A percentile compares a stretch with the other conserved stretches of the same genome.
These are phyloP conservation scores for Scaptomyza cyrtandrae DNA, from an alignment of 2,888 invertebrate genomes.

Conservation along the genomic window DNA sequence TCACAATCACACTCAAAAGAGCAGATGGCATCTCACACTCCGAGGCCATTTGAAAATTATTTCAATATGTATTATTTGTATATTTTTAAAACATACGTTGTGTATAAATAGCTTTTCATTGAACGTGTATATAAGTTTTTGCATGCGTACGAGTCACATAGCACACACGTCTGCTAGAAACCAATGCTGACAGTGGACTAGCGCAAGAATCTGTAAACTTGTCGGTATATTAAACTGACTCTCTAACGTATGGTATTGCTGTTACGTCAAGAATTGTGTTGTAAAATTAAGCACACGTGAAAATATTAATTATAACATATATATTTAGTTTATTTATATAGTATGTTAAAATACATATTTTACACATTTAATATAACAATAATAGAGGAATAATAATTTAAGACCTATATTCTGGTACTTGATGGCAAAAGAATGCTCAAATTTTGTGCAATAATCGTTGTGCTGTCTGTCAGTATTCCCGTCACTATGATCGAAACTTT, in stretches of 20 bases:
- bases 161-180: conserved; percentile 35
- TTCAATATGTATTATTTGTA: conserved; percentile 34
- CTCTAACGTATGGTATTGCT: conserved; percentile 8
- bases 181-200: conserved; percentile 36
- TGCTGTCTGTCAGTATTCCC: too few species aligned
- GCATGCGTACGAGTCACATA: conserved; percentile 7
- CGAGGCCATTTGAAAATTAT: conserved; percentile 46
- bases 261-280: background rate
- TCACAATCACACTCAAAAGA: conserved; percentile 20
- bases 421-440: too few species aligned
- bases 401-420: too few species aligned
- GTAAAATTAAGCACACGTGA: background rate
- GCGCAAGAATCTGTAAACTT: conserved; percentile 18
- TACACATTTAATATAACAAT: background rate
- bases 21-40: conserved; percentile 33
- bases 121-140: conserved; percentile 3
- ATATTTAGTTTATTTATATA: background rate
- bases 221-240: conserved; percentile 4
- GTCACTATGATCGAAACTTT: too few species aligned
- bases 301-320: background rate
- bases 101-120: conserved; percentile 28
- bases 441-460: too few species aligned
- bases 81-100: conserved; percentile 33
- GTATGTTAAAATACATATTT: background rate
- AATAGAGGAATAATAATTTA: too few species aligned